A percentile compares a stretch with the other conserved stretches of the same genome.
These are phyloP conservation scores for Microcebus lehilahytsara DNA, from an alignment of 2,113 vertebrate genomes.

Conservation along the genomic window DNA sequence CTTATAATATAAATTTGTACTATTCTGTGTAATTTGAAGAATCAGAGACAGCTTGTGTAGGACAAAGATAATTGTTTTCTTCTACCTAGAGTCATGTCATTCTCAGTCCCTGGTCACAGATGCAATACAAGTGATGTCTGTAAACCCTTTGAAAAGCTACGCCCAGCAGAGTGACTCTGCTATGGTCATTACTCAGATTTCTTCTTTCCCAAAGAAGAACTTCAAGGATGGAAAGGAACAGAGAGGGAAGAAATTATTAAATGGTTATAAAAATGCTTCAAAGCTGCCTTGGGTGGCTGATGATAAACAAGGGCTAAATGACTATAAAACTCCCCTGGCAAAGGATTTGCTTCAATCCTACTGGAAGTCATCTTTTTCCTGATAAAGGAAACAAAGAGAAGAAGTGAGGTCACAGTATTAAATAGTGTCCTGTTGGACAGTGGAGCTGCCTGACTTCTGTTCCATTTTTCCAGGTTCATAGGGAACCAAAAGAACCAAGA, in stretches of 20 bases:
- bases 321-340: not conserved
- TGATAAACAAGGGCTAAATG: not conserved
- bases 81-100: not conserved
- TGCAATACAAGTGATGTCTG: not conserved
- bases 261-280: not conserved
- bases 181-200: not conserved
- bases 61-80: not conserved
- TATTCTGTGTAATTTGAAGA: not conserved
- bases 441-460: no score
- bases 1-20: not conserved
- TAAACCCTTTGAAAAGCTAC: not conserved
- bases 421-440: not conserved
- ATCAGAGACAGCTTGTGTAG: not conserved
- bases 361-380: not conserved
- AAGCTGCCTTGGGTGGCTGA: not conserved
- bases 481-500: not conserved
- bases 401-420: not conserved
- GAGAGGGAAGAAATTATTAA: not conserved
- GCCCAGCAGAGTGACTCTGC: not conserved
- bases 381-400: not conserved
- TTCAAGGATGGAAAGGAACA: not conserved
- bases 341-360: not conserved
- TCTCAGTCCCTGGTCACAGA: not conserved
- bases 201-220: not conserved
- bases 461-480: not conserved